A percentile compares a stretch with the other conserved stretches of the same genome.
These are phyloP conservation scores for Acanthosepion pharaonis DNA, from an alignment of 2,888 invertebrate genomes.

Conservation along the genomic window DNA sequence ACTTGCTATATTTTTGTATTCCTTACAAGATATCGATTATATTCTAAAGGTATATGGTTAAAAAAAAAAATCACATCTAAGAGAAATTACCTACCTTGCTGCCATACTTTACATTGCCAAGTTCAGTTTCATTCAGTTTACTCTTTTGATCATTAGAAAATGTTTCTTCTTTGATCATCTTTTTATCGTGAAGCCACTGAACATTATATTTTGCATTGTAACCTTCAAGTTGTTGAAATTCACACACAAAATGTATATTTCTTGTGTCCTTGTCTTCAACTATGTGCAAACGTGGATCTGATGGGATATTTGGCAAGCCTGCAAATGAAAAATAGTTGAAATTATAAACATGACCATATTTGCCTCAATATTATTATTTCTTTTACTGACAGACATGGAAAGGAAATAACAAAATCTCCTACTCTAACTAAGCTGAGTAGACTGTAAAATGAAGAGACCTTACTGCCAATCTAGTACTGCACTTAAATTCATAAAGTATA, in stretches of 20 bases:
- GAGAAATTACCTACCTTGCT: slow-evolving; percentile 45
- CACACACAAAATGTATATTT: neutral
- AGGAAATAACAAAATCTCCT: too few relatives aligned
- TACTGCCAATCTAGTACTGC: too few relatives aligned
- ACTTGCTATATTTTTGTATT: too few relatives aligned
- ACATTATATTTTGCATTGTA: slow-evolving; percentile 47
- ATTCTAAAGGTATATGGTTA: too few relatives aligned
- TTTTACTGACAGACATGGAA: too few relatives aligned
- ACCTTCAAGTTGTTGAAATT: neutral
- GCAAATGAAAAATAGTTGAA: neutral
- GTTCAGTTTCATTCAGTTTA: slow-evolving; percentile 39
- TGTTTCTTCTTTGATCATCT: neutral
- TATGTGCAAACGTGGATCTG: slow-evolving; percentile 46
- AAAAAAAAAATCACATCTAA: neutral
- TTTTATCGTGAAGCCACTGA: slow-evolving; percentile 48
- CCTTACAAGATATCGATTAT: too few relatives aligned
- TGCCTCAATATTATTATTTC: neutral
- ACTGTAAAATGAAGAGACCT: too few relatives aligned
- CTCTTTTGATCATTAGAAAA: slow-evolving; percentile 47
- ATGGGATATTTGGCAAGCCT: slow-evolving; percentile 50
- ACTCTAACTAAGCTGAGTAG: too few relatives aligned
- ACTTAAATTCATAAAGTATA: too few relatives aligned
- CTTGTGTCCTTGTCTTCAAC: neutral
- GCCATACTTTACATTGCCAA: slow-evolving; percentile 50
- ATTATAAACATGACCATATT: neutral